A percentile compares a stretch with the other conserved stretches of the same genome.
Conservation (phyloP, 1,140 invertebrate genomes). For the Heliothis subflexa region DNA sequence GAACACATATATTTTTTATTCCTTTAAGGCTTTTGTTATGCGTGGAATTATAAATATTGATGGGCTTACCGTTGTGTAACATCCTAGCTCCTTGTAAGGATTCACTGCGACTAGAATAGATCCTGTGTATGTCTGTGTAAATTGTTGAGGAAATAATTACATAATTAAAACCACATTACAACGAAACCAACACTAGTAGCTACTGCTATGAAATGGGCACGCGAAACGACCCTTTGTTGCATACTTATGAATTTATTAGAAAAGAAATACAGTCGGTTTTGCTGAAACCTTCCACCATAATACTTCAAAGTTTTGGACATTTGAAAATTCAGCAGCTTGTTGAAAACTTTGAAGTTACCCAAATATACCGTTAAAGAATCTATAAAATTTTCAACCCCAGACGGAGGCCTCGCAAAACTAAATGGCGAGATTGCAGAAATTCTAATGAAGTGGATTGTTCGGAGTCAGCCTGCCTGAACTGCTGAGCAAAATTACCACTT, state of each 20-base stretch:
- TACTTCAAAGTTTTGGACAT: too few relatives aligned
- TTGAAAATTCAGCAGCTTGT: neutral
- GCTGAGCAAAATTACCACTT: neutral
- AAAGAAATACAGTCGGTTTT: too few relatives aligned
- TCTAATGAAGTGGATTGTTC: constrained; percentile 2
- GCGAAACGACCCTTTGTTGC: too few relatives aligned
- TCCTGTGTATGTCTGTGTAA: constrained; percentile 93
- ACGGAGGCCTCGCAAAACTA: neutral
- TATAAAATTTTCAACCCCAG: neutral
- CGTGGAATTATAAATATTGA: neutral
- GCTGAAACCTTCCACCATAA: too few relatives aligned
- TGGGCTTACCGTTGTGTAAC: constrained; percentile 95
- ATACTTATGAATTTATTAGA: too few relatives aligned
- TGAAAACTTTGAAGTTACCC: neutral
- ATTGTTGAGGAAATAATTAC: constrained; percentile 85
- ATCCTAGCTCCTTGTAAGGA: constrained; percentile 97
- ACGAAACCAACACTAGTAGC: too few relatives aligned
- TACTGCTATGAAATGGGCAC: too few relatives aligned
- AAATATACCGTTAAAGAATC: neutral
- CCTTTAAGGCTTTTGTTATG: neutral
- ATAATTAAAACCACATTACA: neutral
- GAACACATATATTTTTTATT: neutral
- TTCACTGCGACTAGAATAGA: constrained; percentile 98
- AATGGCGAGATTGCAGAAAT: constrained; percentile 14
- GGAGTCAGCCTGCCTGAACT: neutral